phyloP scores from a whole-genome alignment of 2,888 invertebrate species.

The Xestia xanthographa region DNA sequence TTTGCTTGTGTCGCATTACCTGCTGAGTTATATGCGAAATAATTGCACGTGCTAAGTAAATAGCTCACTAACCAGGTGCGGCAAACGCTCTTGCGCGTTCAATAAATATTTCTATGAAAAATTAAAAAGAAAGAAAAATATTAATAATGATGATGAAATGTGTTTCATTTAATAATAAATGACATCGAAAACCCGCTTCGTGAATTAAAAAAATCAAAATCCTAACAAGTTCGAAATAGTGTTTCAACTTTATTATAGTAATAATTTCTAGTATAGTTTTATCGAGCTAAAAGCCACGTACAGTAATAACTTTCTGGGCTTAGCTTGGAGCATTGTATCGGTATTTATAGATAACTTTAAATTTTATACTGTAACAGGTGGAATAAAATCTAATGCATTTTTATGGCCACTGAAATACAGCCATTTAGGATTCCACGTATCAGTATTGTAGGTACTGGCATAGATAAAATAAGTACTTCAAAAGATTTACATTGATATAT shows the following conservation, averaged over 20 bases:
- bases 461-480: background rate
- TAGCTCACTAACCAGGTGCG: too few relatives aligned
- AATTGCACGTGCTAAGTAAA: too few relatives aligned
- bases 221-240: background rate
- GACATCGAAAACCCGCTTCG: background rate
- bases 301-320: constrained; percentile 41
- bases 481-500: constrained; percentile 12
- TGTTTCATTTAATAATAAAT: too few relatives aligned
- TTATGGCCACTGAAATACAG: constrained; percentile 24
- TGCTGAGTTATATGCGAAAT: too few relatives aligned
- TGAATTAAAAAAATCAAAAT: background rate
- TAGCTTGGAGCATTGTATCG: constrained; percentile 28
- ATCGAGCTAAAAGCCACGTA: constrained; percentile 28
- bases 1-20: background rate
- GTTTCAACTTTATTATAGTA: background rate
- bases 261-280: constrained; percentile 16
- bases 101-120: too few relatives aligned
- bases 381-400: constrained; percentile 44
- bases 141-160: too few relatives aligned
- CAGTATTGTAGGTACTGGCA: background rate
- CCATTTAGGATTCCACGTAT: constrained; percentile 22
- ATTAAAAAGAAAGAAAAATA: too few relatives aligned
- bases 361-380: constrained; percentile 34
- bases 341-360: constrained; percentile 41
- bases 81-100: too few relatives aligned